Evolutionary conservation across 2,888 invertebrate genomes (phyloP).

Genomic region (Colletes collaris): DNA sequence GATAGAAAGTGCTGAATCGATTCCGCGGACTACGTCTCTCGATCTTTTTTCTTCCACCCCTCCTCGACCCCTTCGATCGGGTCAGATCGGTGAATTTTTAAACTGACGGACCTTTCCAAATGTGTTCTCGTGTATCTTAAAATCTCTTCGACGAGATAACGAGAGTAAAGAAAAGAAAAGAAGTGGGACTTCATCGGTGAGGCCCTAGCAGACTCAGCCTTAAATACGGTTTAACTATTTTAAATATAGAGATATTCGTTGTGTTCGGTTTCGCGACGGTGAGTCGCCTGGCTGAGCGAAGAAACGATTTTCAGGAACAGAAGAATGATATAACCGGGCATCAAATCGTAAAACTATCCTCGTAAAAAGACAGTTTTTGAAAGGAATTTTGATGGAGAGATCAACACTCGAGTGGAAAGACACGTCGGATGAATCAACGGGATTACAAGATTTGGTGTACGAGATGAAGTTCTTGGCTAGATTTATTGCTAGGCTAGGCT

Average conservation of each 20-base stretch:
- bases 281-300: not conserved
- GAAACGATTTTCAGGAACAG: not conserved
- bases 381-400: slow-evolving; percentile 52
- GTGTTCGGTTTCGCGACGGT: not conserved
- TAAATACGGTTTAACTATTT: too few species aligned
- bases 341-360: slow-evolving; percentile 45
- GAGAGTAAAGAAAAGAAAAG: too few species aligned
- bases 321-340: slow-evolving; percentile 9
- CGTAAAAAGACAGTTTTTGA: slow-evolving; percentile 43
- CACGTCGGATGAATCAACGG: not conserved
- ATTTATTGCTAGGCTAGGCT: too few species aligned
- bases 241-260: too few species aligned
- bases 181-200: too few species aligned
- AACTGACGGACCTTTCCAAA: too few species aligned
- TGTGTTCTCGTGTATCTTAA: too few species aligned
- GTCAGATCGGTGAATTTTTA: not conserved
- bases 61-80: not conserved
- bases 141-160: too few species aligned
- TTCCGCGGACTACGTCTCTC: slow-evolving; percentile 1
- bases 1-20: slow-evolving; percentile 30
- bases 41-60: not conserved
- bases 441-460: not conserved
- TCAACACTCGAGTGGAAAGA: slow-evolving; percentile 14
- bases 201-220: too few species aligned
- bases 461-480: not conserved